Conservation (phyloP, 2,113 vertebrate genomes). For the Heliornis fulica region DNA sequence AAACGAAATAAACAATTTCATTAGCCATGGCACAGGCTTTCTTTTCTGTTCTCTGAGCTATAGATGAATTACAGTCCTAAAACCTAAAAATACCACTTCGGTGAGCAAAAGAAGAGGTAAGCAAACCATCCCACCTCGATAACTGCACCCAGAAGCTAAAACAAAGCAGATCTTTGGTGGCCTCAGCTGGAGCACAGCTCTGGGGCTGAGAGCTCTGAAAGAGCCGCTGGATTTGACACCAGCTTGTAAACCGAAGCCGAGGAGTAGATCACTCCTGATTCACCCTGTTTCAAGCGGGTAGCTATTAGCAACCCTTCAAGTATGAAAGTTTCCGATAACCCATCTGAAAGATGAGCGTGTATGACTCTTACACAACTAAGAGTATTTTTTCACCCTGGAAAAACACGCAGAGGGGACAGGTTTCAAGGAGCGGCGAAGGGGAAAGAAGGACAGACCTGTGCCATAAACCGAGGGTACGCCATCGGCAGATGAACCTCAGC, state of each 20-base stretch:
- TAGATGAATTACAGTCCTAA: background rate
- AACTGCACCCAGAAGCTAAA: background rate
- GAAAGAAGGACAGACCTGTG: background rate
- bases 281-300: background rate
- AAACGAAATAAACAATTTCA: background rate
- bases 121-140: background rate
- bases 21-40: background rate
- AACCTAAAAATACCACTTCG: background rate
- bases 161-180: background rate
- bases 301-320: background rate
- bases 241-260: background rate
- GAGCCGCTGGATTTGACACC: background rate
- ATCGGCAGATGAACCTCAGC: background rate
- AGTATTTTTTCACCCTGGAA: background rate
- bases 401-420: background rate
- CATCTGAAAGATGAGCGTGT: rapidly evolving
- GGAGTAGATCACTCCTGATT: background rate
- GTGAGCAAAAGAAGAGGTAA: background rate
- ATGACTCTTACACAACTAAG: background rate
- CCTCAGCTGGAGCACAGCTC: background rate
- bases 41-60: background rate
- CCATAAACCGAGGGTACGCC: background rate
- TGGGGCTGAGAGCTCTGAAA: background rate
- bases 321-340: background rate
- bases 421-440: background rate